A percentile compares a stretch with the other conserved stretches of the same genome.
These are phyloP conservation scores for Myrmecophaga tridactyla DNA, from an alignment of 2,113 vertebrate species.

Conservation along the genomic window DNA sequence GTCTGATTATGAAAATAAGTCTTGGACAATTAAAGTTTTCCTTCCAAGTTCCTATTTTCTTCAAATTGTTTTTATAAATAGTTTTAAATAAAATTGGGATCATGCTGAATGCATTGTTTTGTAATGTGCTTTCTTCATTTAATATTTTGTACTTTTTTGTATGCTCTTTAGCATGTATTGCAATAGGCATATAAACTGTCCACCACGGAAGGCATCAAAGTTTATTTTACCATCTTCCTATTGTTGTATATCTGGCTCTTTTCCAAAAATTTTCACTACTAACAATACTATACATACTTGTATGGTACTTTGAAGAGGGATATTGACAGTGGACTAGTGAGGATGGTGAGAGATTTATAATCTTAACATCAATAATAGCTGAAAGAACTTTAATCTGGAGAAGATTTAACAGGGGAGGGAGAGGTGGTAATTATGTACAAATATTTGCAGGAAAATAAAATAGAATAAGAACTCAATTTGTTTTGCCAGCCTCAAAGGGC, in stretches of 20 bases:
- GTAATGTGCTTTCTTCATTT: not conserved
- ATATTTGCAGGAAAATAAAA: conserved; percentile 54
- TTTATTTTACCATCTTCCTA: not conserved
- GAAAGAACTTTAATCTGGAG: conserved; percentile 5
- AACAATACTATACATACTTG: not conserved
- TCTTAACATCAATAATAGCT: not conserved
- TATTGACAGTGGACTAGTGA: not conserved
- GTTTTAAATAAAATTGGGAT: not conserved
- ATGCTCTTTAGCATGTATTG: not conserved
- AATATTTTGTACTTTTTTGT: not conserved
- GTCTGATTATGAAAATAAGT: conserved; percentile 7
- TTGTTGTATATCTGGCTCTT: not conserved
- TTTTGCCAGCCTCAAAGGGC: conserved; percentile 25
- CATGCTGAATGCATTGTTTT: not conserved
- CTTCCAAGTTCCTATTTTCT: not conserved
- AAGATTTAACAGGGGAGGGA: not conserved
- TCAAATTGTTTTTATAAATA: not conserved
- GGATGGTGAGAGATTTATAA: not conserved
- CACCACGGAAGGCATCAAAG: not conserved
- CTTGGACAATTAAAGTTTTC: not conserved
- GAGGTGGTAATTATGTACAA: conserved; percentile 35
- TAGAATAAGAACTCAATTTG: conserved; percentile 41
- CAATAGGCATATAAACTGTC: not conserved
- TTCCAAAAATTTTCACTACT: not conserved
- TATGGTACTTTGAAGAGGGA: not conserved